Conservation (phyloP, 1,140 invertebrate species). For the Lamellibrachia luymesi region DNA sequence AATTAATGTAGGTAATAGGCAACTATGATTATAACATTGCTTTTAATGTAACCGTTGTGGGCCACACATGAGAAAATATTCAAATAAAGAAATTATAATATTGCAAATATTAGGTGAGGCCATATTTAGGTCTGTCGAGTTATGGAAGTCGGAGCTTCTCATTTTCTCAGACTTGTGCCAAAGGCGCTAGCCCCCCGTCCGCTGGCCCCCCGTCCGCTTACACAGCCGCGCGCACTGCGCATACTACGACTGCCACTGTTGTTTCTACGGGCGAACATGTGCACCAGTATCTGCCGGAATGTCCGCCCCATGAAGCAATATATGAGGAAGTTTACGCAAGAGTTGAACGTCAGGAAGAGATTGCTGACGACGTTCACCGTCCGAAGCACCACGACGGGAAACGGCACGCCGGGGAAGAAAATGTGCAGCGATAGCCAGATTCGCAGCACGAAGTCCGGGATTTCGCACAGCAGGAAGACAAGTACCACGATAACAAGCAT, state of each 20-base stretch:
- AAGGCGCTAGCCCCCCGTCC: neutral
- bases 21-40: neutral
- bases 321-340: constrained; percentile 27
- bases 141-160: neutral
- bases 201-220: neutral
- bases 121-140: neutral
- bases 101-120: neutral
- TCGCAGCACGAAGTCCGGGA: constrained; percentile 22
- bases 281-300: constrained; percentile 20
- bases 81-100: neutral
- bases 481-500: constrained; percentile 26
- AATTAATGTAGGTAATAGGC: too few relatives aligned
- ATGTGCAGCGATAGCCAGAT: constrained; percentile 7
- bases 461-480: constrained; percentile 23
- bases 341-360: constrained; percentile 23
- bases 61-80: neutral
- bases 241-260: neutral
- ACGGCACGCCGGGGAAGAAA: neutral
- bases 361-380: constrained; percentile 21
- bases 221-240: neutral
- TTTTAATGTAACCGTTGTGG: neutral
- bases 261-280: constrained; percentile 14
- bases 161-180: neutral
- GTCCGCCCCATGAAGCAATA: constrained; percentile 27
- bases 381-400: neutral